These are phyloP conservation scores for Coelopa pilipes DNA, from an alignment of 2,888 invertebrate species.

Conservation along the genomic window DNA sequence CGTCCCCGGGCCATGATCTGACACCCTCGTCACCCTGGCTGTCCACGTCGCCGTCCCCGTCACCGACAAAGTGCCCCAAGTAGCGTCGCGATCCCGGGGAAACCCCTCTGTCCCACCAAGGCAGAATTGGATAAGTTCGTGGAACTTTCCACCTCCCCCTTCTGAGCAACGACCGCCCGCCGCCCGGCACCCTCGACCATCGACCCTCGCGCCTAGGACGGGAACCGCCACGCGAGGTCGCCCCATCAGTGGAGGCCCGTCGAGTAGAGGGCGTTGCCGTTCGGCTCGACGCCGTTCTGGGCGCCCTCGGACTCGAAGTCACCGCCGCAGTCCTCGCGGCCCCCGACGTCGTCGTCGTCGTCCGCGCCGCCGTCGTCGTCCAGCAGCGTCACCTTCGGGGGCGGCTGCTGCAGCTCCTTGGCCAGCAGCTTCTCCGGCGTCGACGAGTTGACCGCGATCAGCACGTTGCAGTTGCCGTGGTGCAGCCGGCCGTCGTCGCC, in stretches of 20 bases:
- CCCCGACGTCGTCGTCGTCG: constrained; percentile 55
- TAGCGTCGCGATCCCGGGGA: too few species aligned
- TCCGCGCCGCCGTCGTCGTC: constrained; percentile 54
- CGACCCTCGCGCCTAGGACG: constrained; percentile 42
- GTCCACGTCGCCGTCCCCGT: too few species aligned
- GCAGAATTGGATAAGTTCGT: background rate
- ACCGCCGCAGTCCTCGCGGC: constrained; percentile 36
- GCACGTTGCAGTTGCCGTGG: constrained; percentile 42
- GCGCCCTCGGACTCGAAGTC: constrained; percentile 32
- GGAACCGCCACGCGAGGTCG: constrained; percentile 51
- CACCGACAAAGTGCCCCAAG: too few species aligned
- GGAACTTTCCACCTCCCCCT: background rate
- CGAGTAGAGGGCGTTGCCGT: constrained; percentile 37
- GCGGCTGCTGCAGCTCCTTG: constrained; percentile 43
- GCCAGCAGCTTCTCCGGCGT: constrained; percentile 45
- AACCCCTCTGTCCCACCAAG: too few species aligned
- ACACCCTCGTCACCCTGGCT: too few species aligned
- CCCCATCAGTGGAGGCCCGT: constrained; percentile 51
- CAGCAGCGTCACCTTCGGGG: constrained; percentile 57
- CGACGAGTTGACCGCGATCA: constrained; percentile 47
- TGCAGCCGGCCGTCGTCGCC: constrained; percentile 3
- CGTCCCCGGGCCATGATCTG: too few species aligned
- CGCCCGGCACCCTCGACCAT: background rate
- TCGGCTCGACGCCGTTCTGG: constrained; percentile 38
- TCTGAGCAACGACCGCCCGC: background rate